Evolutionary conservation across 1,140 invertebrate genomes (phyloP), one percentile per base, ranked within the genome.

Genomic region (Harpegnathos saltator): DNA sequence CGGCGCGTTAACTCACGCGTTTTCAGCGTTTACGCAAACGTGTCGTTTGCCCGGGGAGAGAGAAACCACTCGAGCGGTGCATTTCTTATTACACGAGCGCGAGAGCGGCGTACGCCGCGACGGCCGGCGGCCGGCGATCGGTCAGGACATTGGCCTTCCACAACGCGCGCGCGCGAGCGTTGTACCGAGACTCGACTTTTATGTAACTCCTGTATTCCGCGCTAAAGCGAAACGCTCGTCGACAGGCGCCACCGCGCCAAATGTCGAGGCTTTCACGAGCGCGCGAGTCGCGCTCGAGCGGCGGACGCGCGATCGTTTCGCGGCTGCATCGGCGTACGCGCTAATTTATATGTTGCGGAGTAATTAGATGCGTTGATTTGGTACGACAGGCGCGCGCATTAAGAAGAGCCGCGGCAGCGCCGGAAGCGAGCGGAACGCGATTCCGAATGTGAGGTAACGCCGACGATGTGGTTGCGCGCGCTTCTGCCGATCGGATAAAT

Each of bases 101-200:
- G 83, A 83, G 58, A 62, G n/a, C 24, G 19, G 17, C 72, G 78
- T 73, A 15, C 58, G 29, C 52, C 38, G 48, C 61, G n/a, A n/a
- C n/a, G n/a, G n/a, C n/a, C n/a, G n/a, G n/a, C n/a, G n/a, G n/a
- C n/a, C n/a, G n/a, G n/a, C 63, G 74, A 83, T 83, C 81, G 81
- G 73, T 81, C 89, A 92, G 92, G 92, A 93, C 92, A 93, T 93
- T 93, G 92, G 91, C 92, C 92, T 93, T 93, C 92, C 87, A 89
- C 87, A 78, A 85, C 62, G 56, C 61, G 83, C 33, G 71, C 33
- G 59, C 58, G 59, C 48, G 63, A 12, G 63, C 65, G 85, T 44
- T 44, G 77, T 89, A 90, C 84, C 89, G n/a, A n/a, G 83, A 85
- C 86, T 90, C 71, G 86, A 84, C 83, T 87, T 91, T 92, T 92